These are phyloP conservation scores for Terrapene triunguis DNA, from an alignment of 2,113 vertebrate genomes.

Conservation along the genomic window DNA sequence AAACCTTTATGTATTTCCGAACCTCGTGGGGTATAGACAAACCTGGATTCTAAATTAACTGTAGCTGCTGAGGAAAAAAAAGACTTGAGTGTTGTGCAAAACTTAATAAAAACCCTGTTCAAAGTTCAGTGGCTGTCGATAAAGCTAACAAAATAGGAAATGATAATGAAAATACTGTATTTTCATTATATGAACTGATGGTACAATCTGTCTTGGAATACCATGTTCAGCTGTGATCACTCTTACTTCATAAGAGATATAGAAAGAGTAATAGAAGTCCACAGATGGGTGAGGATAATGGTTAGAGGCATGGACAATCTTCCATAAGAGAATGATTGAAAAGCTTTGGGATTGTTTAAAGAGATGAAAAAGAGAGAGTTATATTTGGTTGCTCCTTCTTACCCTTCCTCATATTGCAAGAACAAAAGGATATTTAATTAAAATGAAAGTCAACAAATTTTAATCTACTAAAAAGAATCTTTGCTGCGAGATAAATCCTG, in stretches of 20 bases:
- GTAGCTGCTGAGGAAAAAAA: background rate
- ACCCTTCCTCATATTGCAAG: background rate
- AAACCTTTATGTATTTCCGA: background rate
- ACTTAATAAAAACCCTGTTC: background rate
- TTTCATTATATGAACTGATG: background rate
- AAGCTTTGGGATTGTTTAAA: background rate
- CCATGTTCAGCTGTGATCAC: background rate
- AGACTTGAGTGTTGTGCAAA: background rate
- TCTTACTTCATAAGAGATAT: background rate
- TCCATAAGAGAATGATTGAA: background rate
- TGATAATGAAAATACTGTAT: background rate
- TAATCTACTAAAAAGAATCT: background rate
- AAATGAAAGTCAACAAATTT: background rate
- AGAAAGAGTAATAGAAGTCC: background rate
- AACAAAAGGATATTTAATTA: background rate
- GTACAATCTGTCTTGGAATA: background rate
- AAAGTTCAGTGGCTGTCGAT: background rate
- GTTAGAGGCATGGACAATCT: background rate
- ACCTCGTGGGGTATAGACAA: background rate
- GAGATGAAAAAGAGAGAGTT: background rate
- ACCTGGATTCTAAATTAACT: background rate
- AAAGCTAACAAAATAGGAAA: background rate
- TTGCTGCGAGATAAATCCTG: background rate
- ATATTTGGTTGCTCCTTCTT: background rate
- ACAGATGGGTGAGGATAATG: background rate